Percentiles rank a stretch among this genome's conserved stretches.
Evolutionary conservation across 2,797 vertebrate species (phyloP).

Genomic region (Parambassis ranga): DNA sequence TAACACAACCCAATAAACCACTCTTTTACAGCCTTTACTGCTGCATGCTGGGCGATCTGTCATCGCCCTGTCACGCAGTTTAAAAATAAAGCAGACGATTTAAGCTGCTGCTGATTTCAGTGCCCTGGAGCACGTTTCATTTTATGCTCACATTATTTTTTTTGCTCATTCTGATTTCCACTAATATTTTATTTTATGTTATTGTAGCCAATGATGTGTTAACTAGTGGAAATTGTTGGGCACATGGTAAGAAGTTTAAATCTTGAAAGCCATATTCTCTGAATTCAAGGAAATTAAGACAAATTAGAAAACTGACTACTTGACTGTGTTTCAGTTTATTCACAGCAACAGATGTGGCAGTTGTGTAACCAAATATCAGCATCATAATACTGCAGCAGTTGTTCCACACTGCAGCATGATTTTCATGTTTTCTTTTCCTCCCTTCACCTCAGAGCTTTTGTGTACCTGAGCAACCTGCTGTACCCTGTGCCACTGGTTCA

Average conservation of each 20-base stretch:
- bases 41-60: conserved; percentile 28
- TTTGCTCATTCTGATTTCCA: conserved; percentile 25
- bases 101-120: conserved; percentile 61
- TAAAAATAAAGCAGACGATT: conserved; percentile 71
- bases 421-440: conserved; percentile 15
- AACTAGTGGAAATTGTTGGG: conserved; percentile 14
- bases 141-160: conserved; percentile 37
- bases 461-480: conserved; percentile 98
- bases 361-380: neutral
- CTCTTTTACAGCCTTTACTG: conserved; percentile 13
- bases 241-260: neutral
- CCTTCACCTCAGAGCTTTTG: conserved; percentile 86
- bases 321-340: neutral
- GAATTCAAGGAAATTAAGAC: neutral
- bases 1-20: conserved; percentile 21
- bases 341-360: neutral
- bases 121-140: conserved; percentile 43
- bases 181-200: conserved; percentile 43
- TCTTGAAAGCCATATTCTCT: neutral
- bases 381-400: too few relatives aligned
- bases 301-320: neutral
- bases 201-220: conserved; percentile 25
- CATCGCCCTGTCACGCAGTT: conserved; percentile 67
- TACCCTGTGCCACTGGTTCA: conserved; percentile 97
- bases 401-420: neutral